Evolutionary conservation across 2,113 vertebrate species (phyloP).

Genomic region (Gallinago jamesoni): DNA sequence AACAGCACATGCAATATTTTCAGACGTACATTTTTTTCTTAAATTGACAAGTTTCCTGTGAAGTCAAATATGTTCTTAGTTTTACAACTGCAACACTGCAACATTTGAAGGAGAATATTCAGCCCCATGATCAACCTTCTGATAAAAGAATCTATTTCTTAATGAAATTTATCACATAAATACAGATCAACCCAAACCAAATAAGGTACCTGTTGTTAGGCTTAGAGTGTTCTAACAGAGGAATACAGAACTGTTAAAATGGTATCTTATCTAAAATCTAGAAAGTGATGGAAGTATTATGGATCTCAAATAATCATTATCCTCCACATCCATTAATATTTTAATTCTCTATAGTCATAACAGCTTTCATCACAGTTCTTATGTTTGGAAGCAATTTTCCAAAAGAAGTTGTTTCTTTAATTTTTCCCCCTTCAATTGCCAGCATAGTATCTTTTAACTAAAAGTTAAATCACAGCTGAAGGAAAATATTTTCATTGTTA

Average conservation of each 20-base stretch:
- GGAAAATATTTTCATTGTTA: not conserved
- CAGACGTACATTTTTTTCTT: not conserved
- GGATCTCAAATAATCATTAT: not conserved
- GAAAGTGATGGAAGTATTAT: not conserved
- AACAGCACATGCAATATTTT: not conserved
- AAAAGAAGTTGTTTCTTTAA: not conserved
- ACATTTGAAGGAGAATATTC: not conserved
- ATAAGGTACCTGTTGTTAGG: not conserved
- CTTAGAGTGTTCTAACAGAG: not conserved
- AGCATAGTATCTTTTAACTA: not conserved
- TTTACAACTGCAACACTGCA: not conserved
- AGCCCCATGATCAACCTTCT: not conserved
- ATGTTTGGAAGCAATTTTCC: not conserved
- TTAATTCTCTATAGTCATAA: not conserved
- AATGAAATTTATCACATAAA: not conserved
- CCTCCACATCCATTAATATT: not conserved
- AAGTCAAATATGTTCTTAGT: not conserved
- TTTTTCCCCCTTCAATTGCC: not conserved
- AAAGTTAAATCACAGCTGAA: not conserved
- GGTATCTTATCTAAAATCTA: not conserved
- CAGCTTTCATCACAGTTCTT: not conserved
- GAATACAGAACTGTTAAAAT: not conserved
- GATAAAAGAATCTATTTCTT: not conserved
- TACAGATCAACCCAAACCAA: not conserved
- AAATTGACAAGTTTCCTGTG: not conserved